phyloP scores from a whole-genome alignment of 2,113 vertebrate genomes.

The Crotalus viridis region DNA sequence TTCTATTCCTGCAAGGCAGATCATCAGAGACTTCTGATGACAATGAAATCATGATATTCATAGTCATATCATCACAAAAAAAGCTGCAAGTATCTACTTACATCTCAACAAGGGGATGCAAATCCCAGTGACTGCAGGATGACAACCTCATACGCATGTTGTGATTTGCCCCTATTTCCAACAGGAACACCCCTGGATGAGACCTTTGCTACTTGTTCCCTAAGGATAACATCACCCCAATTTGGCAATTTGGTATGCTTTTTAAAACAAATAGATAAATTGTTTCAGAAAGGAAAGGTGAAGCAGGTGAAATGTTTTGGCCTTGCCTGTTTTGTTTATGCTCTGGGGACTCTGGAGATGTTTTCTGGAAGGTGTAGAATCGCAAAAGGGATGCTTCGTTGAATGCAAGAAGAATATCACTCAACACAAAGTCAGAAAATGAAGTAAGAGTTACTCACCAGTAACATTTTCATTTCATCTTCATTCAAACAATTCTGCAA shows the following conservation, averaged over 20 bases:
- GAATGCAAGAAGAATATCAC: neutral
- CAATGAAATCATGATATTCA: neutral
- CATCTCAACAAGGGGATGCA: neutral
- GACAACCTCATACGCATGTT: too few relatives aligned
- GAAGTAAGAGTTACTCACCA: neutral
- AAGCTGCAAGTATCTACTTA: neutral
- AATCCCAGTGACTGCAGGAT: too few relatives aligned
- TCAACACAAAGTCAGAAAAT: neutral
- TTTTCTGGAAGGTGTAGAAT: neutral
- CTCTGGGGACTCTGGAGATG: neutral
- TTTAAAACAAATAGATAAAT: neutral
- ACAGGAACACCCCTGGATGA: too few relatives aligned
- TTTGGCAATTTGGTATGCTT: neutral
- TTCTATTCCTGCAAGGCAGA: neutral
- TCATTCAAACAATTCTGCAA: neutral
- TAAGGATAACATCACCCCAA: neutral
- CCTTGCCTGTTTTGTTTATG: neutral
- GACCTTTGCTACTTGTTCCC: neutral
- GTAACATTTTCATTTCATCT: fast-evolving
- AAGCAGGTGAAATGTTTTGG: neutral
- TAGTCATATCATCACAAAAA: neutral
- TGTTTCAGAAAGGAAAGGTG: neutral
- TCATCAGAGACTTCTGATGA: neutral
- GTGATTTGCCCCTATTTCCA: too few relatives aligned
- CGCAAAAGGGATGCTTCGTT: neutral